Evolutionary conservation across 92 coral and sea anemone genomes (phyloP).

Genomic region (Epizoanthus ramosus): DNA sequence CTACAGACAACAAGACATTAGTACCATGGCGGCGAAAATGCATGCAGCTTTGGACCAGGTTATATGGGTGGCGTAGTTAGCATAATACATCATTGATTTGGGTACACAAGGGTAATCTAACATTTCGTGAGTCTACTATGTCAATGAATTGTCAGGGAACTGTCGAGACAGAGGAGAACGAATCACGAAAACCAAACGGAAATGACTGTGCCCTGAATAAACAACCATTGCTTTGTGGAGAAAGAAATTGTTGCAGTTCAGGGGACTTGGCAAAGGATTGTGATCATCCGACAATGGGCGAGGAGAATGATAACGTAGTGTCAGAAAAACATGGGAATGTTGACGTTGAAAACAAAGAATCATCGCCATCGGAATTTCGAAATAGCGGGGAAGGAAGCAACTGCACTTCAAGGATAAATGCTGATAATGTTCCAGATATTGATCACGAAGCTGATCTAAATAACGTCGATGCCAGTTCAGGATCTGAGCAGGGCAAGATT

Average conservation of each 20-base stretch:
- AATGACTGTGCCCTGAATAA: constrained; percentile 3
- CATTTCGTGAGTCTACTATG: neutral
- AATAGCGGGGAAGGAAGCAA: constrained; percentile 6
- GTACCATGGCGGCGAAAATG: neutral
- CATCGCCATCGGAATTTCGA: constrained; percentile 18
- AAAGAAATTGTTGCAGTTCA: neutral
- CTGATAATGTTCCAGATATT: constrained; percentile 8
- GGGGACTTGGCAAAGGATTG: neutral
- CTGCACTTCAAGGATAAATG: neutral
- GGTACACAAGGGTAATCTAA: neutral
- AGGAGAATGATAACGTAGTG: neutral
- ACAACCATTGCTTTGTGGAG: neutral
- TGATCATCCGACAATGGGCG: constrained; percentile 24
- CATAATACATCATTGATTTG: neutral
- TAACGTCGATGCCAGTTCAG: neutral
- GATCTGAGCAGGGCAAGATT: neutral
- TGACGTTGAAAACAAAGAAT: neutral
- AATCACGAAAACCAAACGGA: neutral
- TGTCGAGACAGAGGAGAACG: neutral
- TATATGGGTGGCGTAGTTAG: neutral
- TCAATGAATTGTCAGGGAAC: neutral
- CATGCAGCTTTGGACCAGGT: neutral
- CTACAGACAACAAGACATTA: neutral
- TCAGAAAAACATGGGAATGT: constrained; percentile 5
- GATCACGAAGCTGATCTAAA: neutral